Conservation (phyloP, 30 jellyfish, hydroid and myxozoan species). For the Mastigias papua region DNA sequence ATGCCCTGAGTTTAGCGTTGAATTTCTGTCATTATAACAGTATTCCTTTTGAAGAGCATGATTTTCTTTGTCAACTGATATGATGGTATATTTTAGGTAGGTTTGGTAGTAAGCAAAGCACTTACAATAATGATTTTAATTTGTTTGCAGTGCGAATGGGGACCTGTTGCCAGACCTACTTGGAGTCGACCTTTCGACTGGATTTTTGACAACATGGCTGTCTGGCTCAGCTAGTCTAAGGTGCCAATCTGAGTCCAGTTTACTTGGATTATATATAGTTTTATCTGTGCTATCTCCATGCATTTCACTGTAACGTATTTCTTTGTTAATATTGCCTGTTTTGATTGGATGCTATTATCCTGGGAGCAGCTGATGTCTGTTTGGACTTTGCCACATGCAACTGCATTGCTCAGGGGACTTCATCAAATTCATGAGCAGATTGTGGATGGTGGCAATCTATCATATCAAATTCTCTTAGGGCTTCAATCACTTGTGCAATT, state of each 20-base stretch:
- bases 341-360: neutral
- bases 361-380: no score
- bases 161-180: slow-evolving; percentile 91
- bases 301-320: neutral
- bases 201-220: slow-evolving; percentile 80
- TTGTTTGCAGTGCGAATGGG: slow-evolving; percentile 81
- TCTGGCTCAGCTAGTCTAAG: slow-evolving; percentile 49
- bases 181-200: slow-evolving; percentile 71
- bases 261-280: neutral
- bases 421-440: no score
- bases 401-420: no score
- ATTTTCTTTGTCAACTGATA: no score
- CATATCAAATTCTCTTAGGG: no score
- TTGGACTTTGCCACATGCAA: no score
- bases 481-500: no score
- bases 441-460: no score
- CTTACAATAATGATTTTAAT: neutral
- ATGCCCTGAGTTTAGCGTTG: no score
- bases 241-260: neutral
- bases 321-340: neutral
- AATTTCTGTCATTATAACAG: no score
- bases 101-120: neutral
- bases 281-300: neutral
- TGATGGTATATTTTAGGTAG: no score
- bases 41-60: no score